A percentile compares a stretch with the other conserved stretches of the same genome.
These are phyloP conservation scores for Muschampia plurimacula DNA, from an alignment of 2,888 invertebrate genomes.

Conservation along the genomic window DNA sequence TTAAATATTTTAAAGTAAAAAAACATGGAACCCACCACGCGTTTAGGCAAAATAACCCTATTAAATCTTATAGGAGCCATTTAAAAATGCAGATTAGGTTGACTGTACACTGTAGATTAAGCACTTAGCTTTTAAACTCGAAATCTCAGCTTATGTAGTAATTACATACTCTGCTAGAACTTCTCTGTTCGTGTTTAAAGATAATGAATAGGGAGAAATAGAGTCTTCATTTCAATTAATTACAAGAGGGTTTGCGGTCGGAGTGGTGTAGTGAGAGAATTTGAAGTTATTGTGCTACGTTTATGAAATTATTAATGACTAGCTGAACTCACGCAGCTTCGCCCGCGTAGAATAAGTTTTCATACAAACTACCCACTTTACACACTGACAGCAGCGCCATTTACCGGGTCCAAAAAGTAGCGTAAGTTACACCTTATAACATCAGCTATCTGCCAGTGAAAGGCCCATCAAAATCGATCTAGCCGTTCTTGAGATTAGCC, in stretches of 20 bases:
- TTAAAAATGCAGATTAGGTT: conserved; percentile 20
- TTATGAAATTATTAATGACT: conserved; percentile 30
- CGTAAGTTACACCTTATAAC: no score
- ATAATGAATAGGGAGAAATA: conserved; percentile 26
- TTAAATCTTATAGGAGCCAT: conserved; percentile 8
- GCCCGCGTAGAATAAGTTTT: no score
- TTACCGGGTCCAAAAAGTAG: no score
- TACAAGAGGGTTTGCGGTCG: conserved; percentile 24
- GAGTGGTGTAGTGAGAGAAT: conserved; percentile 15
- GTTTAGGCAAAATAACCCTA: not conserved
- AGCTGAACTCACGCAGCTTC: no score
- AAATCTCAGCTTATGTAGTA: conserved; percentile 24
- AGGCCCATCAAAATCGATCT: no score
- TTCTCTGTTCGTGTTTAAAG: conserved; percentile 29
- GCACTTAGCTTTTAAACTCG: conserved; percentile 22
- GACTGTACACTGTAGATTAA: conserved; percentile 5
- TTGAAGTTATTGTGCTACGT: conserved; percentile 29
- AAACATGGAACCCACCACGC: not conserved
- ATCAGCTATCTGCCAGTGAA: no score
- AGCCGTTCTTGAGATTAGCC: no score
- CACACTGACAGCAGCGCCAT: no score
- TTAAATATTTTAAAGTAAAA: not conserved
- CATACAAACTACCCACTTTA: no score
- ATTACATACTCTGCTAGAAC: conserved; percentile 21
- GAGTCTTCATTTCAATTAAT: conserved; percentile 36